phyloP scores from a whole-genome alignment of 2,113 vertebrate genomes.

The Hippocampus barbouri region DNA sequence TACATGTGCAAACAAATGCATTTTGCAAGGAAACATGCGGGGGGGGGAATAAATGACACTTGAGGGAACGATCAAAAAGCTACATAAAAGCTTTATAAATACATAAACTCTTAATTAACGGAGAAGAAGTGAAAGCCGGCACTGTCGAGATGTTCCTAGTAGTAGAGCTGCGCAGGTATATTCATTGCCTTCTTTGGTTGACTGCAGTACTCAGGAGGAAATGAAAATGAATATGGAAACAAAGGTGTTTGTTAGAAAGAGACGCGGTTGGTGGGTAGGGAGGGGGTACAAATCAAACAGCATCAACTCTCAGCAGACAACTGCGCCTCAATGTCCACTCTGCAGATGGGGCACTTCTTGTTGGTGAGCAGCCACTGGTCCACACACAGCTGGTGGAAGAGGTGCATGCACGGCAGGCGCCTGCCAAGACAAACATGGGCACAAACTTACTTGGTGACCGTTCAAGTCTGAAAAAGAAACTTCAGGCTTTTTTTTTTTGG shows the following conservation, averaged over 20 bases:
- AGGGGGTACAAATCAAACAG: conserved; percentile 56
- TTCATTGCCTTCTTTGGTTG: conserved; percentile 99
- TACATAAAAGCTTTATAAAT: conserved; percentile 96
- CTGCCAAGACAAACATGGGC: conserved; percentile 53
- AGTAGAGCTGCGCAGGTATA: conserved; percentile 84
- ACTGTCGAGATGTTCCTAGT: conserved; percentile 77
- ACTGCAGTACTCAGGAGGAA: conserved; percentile 92
- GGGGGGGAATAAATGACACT: conserved; percentile 82
- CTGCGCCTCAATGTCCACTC: conserved; percentile 99
- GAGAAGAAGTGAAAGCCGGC: conserved; percentile 89
- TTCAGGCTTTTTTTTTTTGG: too few species aligned
- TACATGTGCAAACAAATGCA: conserved; percentile 99
- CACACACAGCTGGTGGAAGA: conserved; percentile 99
- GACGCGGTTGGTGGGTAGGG: neutral
- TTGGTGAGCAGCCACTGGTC: conserved; percentile 99
- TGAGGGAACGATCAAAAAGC: conserved; percentile 83
- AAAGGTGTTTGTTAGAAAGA: conserved; percentile 70
- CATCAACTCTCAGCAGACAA: conserved; percentile 98
- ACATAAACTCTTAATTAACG: conserved; percentile 88
- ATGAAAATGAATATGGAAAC: conserved; percentile 66
- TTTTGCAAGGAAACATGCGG: conserved; percentile 96
- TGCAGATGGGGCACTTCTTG: conserved; percentile 99
- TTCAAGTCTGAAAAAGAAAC: too few species aligned
- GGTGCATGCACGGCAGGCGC: conserved; percentile 99
- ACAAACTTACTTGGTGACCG: too few species aligned